Base-by-base conservation (phyloP, 2,797 vertebrate genomes). In the Hoplostethus atlanticus region DNA sequence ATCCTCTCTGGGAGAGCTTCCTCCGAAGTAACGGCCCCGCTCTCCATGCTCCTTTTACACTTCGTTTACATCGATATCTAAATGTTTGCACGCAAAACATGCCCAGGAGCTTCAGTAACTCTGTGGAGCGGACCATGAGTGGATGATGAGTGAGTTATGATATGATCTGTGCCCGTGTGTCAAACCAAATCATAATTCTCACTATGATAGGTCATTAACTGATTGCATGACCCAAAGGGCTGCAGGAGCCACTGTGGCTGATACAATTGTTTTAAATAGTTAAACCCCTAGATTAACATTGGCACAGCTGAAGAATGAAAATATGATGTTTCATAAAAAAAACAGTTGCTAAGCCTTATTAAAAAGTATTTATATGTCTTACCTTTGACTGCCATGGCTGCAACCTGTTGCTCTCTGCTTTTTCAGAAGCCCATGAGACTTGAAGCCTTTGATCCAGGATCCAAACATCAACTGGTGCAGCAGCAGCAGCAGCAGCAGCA, bases 1-100 rank as follows among this genome's bases (percentile, higher is more conserved):
- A 85, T 90, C 86, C 89, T 90, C 81, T 72, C 57, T 73, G 73
- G 77, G 73, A 77, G 75, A 62, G 82, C 64, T 84, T 85, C 83
- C 81, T 83, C 80, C 73, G 66, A 76, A 75, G 78, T 83, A 89
- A 87, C 34, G 57, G 53, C 31, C 47, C 10, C 52, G 16, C 31
- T 3, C 71, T 68, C 61, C 57, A 80, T 76, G 76, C 61, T 80
- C 38, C 68, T 64, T 31, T 74, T 21, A 21, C 57, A 69, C 16
- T 47, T 17, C 30, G 52, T 16, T 51, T 13, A 9, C 9, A 73
- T 53, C 66, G 1, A 21, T 55, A 40, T 9, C 13, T 30, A 68
- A 40, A 38, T 46, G 68, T 60, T 21, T 16, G 3, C 2, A 42
- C 12, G n/a, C 59, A 4, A 71, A 80, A 11, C 3, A 30, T 42